Evolutionary conservation across 2,888 invertebrate genomes (phyloP).

Genomic region (Julus scandinavius): DNA sequence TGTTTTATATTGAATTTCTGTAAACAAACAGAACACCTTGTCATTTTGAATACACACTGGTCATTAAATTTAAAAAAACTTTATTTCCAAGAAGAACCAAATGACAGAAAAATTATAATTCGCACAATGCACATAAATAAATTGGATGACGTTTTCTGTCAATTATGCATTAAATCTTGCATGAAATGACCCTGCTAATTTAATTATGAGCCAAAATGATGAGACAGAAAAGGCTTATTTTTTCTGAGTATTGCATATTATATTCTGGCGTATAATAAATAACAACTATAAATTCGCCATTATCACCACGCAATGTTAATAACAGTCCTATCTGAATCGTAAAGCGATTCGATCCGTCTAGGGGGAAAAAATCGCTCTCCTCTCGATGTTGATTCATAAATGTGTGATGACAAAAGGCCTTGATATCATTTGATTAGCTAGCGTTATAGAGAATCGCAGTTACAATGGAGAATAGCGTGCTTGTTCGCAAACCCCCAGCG

Average conservation of each 20-base stretch:
- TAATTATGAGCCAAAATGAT: not conserved
- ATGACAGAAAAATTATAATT: no score
- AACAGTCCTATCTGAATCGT: slow-evolving; percentile 23
- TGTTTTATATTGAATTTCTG: no score
- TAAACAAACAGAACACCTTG: no score
- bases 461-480: not conserved
- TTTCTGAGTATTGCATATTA: not conserved
- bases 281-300: slow-evolving; percentile 33
- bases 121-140: not conserved
- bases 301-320: slow-evolving; percentile 25
- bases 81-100: no score
- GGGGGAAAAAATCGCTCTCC: not conserved
- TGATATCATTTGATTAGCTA: slow-evolving; percentile 5
- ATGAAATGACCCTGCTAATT: not conserved
- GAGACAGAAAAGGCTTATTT: not conserved
- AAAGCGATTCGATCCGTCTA: not conserved
- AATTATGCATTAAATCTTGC: slow-evolving; percentile 14
- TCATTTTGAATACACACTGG: no score
- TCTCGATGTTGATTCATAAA: not conserved
- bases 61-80: no score
- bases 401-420: not conserved
- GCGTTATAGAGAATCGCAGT: not conserved
- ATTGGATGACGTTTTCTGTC: not conserved
- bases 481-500: not conserved
- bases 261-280: not conserved